Conservation (phyloP, 2,888 invertebrate genomes). For the Nomada goodeniana region DNA sequence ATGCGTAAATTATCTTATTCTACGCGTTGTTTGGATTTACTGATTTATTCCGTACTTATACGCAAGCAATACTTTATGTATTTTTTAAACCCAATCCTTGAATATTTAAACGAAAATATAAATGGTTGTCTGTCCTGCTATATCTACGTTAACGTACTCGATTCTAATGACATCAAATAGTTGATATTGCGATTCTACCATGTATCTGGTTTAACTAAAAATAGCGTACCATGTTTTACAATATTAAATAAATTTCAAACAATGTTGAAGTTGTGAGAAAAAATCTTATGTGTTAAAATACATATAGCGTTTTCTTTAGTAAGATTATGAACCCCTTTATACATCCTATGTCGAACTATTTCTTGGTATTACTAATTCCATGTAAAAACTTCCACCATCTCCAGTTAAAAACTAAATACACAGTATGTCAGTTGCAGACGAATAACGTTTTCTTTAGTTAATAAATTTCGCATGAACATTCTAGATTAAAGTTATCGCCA, state of each 20-base stretch:
- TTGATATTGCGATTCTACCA: slow-evolving; percentile 27
- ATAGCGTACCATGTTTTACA: too few species aligned
- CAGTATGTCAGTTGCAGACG: slow-evolving; percentile 6
- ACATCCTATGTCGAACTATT: too few species aligned
- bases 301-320: too few species aligned
- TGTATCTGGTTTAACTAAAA: too few species aligned
- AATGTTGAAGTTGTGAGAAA: too few species aligned
- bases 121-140: slow-evolving; percentile 9
- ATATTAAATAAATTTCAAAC: too few species aligned
- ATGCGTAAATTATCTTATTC: slow-evolving; percentile 45
- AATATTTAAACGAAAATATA: slow-evolving; percentile 45
- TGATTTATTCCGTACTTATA: slow-evolving; percentile 10
- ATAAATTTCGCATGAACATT: slow-evolving; percentile 9
- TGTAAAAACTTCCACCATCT: background rate
- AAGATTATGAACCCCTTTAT: too few species aligned
- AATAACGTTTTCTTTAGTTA: slow-evolving; percentile 23
- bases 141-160: background rate
- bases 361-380: too few species aligned
- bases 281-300: too few species aligned
- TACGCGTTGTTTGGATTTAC: slow-evolving; percentile 11
- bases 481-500: background rate
- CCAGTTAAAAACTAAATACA: too few species aligned
- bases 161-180: slow-evolving; percentile 45
- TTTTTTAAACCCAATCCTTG: slow-evolving; percentile 15
- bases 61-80: slow-evolving; percentile 28